Conservation (phyloP, 2,888 invertebrate species). For the Lagria hirta region DNA sequence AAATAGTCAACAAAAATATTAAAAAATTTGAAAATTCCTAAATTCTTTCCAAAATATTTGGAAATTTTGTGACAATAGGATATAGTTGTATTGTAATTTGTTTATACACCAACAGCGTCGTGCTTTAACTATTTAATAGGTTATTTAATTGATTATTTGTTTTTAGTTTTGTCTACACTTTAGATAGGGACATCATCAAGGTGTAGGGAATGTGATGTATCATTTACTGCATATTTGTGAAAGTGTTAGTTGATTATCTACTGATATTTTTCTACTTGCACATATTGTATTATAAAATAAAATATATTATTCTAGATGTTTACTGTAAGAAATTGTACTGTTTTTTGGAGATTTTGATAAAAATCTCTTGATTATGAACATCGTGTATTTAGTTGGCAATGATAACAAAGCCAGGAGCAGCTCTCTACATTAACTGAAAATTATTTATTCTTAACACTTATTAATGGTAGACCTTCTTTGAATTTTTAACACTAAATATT, state of each 20-base stretch:
- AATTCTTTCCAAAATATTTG: too few species aligned
- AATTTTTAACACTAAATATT: constrained; percentile 53
- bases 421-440: constrained; percentile 30
- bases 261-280: constrained; percentile 56
- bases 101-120: too few species aligned
- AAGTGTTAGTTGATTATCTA: constrained; percentile 39
- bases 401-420: constrained; percentile 45
- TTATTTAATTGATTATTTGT: not conserved
- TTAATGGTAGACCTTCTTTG: constrained; percentile 51
- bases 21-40: too few species aligned
- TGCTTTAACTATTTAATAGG: not conserved
- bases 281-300: constrained; percentile 50
- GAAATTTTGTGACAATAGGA: too few species aligned
- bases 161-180: not conserved
- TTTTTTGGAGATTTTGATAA: constrained; percentile 26
- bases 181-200: too few species aligned
- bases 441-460: constrained; percentile 33
- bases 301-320: constrained; percentile 41
- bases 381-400: constrained; percentile 14
- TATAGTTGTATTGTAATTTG: too few species aligned
- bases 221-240: constrained; percentile 24
- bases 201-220: constrained; percentile 33
- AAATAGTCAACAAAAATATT: too few species aligned
- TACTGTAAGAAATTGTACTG: constrained; percentile 31
- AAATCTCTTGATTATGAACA: constrained; percentile 20